These are phyloP conservation scores for Aleadryas rufinucha DNA, from an alignment of 2,113 vertebrate genomes.

Conservation along the genomic window DNA sequence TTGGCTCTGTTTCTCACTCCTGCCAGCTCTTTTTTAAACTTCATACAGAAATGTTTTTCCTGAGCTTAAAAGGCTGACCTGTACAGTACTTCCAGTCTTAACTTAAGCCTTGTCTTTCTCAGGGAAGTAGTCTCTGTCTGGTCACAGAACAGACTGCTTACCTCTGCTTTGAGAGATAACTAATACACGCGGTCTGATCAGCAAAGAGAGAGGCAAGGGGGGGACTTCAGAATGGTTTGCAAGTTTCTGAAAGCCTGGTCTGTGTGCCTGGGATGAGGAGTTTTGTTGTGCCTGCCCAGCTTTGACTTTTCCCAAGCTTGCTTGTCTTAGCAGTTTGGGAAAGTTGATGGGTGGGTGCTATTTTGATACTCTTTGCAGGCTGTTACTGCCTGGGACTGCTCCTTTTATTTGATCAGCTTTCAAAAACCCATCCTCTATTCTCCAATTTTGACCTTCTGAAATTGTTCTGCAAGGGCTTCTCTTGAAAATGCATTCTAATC, in stretches of 20 bases:
- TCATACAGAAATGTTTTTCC: constrained; percentile 26
- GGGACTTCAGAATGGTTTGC: background rate
- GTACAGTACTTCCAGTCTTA: background rate
- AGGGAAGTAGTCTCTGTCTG: background rate
- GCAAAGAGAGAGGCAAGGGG: background rate
- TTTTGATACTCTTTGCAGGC: background rate
- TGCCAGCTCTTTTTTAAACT: constrained; percentile 16
- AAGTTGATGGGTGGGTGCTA: background rate
- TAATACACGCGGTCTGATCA: background rate
- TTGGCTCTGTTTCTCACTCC: constrained; percentile 4
- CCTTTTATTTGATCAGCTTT: background rate
- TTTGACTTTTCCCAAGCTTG: background rate
- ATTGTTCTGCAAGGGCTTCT: background rate
- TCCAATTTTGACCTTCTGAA: background rate
- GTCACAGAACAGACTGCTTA: background rate
- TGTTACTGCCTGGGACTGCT: background rate
- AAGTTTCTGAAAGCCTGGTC: background rate
- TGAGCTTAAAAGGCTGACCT: background rate
- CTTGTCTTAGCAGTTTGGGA: background rate
- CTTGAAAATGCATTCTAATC: background rate
- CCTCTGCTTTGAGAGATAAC: background rate
- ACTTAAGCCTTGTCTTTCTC: background rate
- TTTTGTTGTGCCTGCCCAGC: background rate
- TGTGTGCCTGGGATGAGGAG: background rate
- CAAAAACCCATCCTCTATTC: background rate